Conservation (phyloP, 1,140 invertebrate species). For the Chrysomallon squamiferum region DNA sequence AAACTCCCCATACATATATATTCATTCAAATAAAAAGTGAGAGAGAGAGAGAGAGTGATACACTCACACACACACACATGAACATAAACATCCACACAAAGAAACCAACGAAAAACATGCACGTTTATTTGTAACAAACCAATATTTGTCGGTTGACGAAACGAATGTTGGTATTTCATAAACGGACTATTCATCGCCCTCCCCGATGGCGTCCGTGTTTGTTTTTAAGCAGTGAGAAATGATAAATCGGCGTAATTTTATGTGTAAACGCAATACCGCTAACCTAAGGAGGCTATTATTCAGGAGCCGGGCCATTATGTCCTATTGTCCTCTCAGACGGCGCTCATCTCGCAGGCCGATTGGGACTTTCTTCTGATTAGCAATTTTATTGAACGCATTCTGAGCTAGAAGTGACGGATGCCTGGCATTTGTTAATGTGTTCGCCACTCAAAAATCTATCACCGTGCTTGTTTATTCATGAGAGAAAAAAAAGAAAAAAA, state of each 20-base stretch:
- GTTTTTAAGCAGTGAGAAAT: background rate
- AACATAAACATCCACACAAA: too few species aligned
- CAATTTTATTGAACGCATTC: constrained; percentile 8
- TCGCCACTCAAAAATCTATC: background rate
- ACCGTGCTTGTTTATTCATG: constrained; percentile 5
- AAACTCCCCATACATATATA: too few species aligned
- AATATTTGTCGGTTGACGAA: too few species aligned
- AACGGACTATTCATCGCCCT: background rate
- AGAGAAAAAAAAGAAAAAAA: too few species aligned
- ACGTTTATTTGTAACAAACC: too few species aligned
- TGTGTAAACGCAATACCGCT: too few species aligned
- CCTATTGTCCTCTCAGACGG: background rate
- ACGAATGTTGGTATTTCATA: background rate
- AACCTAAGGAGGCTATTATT: background rate
- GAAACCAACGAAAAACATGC: too few species aligned
- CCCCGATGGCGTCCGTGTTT: too few species aligned
- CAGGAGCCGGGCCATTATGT: background rate
- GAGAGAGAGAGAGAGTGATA: too few species aligned
- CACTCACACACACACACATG: too few species aligned
- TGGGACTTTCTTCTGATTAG: constrained; percentile 6
- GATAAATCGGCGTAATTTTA: constrained; percentile 5
- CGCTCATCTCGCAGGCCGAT: background rate
- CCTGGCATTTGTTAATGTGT: constrained; percentile 1
- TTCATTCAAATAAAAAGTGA: too few species aligned
- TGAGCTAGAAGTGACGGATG: background rate